Evolutionary conservation across 2,888 invertebrate genomes (phyloP), one percentile per base, ranked within the genome.

Genomic region (Linnaemya tessellans): DNA sequence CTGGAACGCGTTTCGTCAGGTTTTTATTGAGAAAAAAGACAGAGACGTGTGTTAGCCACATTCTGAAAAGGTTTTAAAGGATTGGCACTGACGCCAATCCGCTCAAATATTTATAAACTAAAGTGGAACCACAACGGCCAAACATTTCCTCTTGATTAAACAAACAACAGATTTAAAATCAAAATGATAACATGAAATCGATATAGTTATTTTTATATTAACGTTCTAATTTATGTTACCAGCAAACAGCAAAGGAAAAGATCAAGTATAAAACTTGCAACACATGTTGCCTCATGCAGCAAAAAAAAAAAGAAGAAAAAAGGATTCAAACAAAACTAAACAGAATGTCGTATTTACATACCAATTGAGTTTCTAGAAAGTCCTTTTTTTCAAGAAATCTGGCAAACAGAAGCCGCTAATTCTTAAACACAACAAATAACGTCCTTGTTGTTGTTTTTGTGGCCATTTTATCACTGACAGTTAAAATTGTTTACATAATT

Each of bases 401-500:
- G 81, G 65, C 60, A 75, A 74, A 81, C 84, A 85, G 84, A 85
- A 85, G 85, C 58, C 74, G 58, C 64, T 49, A 71, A 77, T 62
- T 80, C 80, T 51, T 22, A 41, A 71, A n/a, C 8, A 58, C 64
- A 22, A 20, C 11, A 56, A 56, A 56, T 30, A 56, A 25, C 18
- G 13, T 78, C 49, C 1, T 73, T 80, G 71, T 38, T 74, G 65
- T 54, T 79, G n/a, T 58, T 58, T 10, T 65, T 49, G 62, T 43
- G 18, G 51, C 62, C 25, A 68, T 67, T 83, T 71, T 60, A 62
- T 68, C 68, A 70, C 18, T 80, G 80, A 71, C 77, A 73, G 70
- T 74, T 78, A 64, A 78, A 81, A 68, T 74, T 84, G 84, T 84
- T 84, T 84, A 84, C 79, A 80, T 85, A 79, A 85, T 82, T 79